These are phyloP conservation scores for Aricia agestis DNA, from an alignment of 1,140 invertebrate genomes.

Conservation along the genomic window DNA sequence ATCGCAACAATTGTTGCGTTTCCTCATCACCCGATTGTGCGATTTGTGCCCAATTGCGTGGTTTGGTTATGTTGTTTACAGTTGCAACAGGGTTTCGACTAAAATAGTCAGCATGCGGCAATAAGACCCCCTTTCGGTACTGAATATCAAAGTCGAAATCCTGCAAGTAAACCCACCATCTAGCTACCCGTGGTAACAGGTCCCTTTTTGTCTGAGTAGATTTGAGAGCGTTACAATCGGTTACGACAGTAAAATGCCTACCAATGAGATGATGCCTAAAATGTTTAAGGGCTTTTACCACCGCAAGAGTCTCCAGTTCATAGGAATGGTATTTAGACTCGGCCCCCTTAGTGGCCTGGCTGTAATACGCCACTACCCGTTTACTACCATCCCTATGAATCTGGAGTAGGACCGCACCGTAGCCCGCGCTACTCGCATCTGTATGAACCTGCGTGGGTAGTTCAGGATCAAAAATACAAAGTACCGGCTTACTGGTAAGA, in stretches of 20 bases:
- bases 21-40: slow-evolving; percentile 12
- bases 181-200: slow-evolving; percentile 15
- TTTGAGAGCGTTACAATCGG: slow-evolving; percentile 25
- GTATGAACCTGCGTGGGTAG: slow-evolving; percentile 23
- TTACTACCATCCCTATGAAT: slow-evolving; percentile 10
- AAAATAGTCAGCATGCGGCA: slow-evolving; percentile 21
- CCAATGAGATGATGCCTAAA: slow-evolving; percentile 21
- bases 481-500: slow-evolving; percentile 17
- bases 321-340: slow-evolving; percentile 21
- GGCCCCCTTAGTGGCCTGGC: slow-evolving; percentile 16
- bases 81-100: slow-evolving; percentile 14
- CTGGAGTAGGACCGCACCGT: slow-evolving; percentile 22
- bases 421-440: slow-evolving; percentile 20
- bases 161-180: slow-evolving; percentile 19
- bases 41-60: slow-evolving; percentile 22
- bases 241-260: slow-evolving; percentile 16
- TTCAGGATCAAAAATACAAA: slow-evolving; percentile 19
- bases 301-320: slow-evolving; percentile 21
- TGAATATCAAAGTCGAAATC: slow-evolving; percentile 21
- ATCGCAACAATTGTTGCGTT: slow-evolving; percentile 7
- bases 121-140: slow-evolving; percentile 13
- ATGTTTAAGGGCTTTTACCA: slow-evolving; percentile 18
- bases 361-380: slow-evolving; percentile 21
- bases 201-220: slow-evolving; percentile 21
- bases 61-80: slow-evolving; percentile 11